These are phyloP conservation scores for Urophycis tenuis DNA, from an alignment of 2,797 vertebrate genomes.

Conservation along the genomic window DNA sequence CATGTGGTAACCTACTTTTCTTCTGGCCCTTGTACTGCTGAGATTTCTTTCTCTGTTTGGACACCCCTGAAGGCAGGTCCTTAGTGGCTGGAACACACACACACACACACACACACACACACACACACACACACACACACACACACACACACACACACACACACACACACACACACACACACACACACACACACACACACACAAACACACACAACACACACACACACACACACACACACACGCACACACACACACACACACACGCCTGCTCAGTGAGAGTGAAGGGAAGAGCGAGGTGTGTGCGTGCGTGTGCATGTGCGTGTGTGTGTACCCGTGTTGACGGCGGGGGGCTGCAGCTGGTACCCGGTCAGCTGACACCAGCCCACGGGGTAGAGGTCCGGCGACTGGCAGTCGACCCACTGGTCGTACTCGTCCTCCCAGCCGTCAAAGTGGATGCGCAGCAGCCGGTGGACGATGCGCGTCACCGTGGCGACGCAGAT, in stretches of 20 bases:
- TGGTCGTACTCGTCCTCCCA: slow-evolving; percentile 93
- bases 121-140: slow-evolving; percentile 11
- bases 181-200: slow-evolving; percentile 11
- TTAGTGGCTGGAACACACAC: slow-evolving; percentile 69
- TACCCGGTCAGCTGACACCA: slow-evolving; percentile 91
- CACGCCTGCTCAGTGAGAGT: neutral
- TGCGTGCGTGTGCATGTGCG: neutral
- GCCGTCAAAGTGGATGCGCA: slow-evolving; percentile 88
- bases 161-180: slow-evolving; percentile 10
- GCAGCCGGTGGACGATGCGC: slow-evolving; percentile 84
- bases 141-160: slow-evolving; percentile 8
- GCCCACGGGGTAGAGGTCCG: slow-evolving; percentile 88
- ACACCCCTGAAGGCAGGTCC: slow-evolving; percentile 78
- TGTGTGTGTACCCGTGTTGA: slow-evolving; percentile 66
- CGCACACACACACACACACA: slow-evolving; percentile 7
- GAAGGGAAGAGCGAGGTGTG: neutral
- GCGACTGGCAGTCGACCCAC: slow-evolving; percentile 89
- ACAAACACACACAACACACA: slow-evolving; percentile 8
- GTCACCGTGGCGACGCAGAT: slow-evolving; percentile 89
- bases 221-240: slow-evolving; percentile 9
- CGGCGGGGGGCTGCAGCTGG: slow-evolving; percentile 84
- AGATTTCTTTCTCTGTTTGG: slow-evolving; percentile 85
- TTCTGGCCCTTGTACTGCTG: slow-evolving; percentile 91
- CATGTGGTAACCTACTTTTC: slow-evolving; percentile 75
- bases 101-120: slow-evolving; percentile 9